Conservation (phyloP, 2,888 invertebrate genomes). For the Linnaemya vulpina region DNA sequence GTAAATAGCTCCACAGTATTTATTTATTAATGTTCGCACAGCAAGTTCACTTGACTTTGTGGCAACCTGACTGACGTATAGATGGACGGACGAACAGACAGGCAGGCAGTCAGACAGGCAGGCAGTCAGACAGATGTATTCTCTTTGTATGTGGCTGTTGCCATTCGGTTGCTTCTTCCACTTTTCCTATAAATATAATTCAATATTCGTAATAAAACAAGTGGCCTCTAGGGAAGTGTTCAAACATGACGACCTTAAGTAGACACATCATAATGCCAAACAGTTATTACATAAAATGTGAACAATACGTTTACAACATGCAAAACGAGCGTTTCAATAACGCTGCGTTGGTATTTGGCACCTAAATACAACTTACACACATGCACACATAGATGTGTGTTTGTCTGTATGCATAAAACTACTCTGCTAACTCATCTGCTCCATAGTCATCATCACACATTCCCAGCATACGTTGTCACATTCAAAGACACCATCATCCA, state of each 20-base stretch:
- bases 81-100: neutral
- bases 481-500: neutral
- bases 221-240: conserved; percentile 67
- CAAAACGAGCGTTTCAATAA: conserved; percentile 26
- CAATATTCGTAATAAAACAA: conserved; percentile 67
- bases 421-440: neutral
- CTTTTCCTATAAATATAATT: conserved; percentile 57
- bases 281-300: conserved; percentile 58
- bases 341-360: conserved; percentile 69
- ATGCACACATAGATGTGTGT: neutral
- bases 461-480: conserved; percentile 26
- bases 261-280: conserved; percentile 66
- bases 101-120: neutral
- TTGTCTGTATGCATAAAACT: neutral
- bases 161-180: neutral
- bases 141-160: conserved; percentile 12
- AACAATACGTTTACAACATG: conserved; percentile 33
- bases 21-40: conserved; percentile 43
- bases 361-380: conserved; percentile 34
- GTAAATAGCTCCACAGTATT: conserved; percentile 46
- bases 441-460: conserved; percentile 16
- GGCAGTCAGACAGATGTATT: neutral
- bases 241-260: conserved; percentile 65
- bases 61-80: neutral
- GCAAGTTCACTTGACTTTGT: conserved; percentile 52